Conservation (phyloP, 2,888 invertebrate genomes). For the Nesidiocoris tenuis region DNA sequence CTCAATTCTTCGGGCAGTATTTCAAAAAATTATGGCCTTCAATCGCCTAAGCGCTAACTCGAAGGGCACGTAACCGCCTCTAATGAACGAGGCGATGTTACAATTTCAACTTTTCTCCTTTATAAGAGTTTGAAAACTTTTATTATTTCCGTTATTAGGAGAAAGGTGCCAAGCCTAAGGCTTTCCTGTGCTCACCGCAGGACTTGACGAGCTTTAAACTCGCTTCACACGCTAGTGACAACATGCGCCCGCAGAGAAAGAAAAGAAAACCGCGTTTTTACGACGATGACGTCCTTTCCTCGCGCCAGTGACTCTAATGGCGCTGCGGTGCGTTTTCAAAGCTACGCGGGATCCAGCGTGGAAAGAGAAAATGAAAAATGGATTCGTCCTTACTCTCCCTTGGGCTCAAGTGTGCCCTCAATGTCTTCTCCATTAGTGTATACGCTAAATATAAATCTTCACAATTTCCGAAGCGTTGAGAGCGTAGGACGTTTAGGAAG, state of each 20-base stretch:
- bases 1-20: no score
- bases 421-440: slow-evolving; percentile 30
- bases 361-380: slow-evolving; percentile 27
- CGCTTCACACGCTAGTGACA: background rate
- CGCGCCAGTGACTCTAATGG: background rate
- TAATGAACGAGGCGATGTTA: no score
- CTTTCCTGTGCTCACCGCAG: background rate
- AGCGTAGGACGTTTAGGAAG: no score
- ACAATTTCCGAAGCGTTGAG: no score
- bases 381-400: slow-evolving; percentile 14
- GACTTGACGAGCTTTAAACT: background rate
- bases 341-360: background rate
- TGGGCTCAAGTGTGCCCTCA: slow-evolving; percentile 23
- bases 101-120: background rate
- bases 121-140: background rate
- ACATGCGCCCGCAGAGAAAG: background rate
- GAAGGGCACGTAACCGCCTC: no score
- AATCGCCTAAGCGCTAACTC: no score
- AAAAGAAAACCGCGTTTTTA: background rate
- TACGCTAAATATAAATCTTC: background rate
- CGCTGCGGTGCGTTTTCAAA: background rate
- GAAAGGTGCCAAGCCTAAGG: background rate
- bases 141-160: background rate
- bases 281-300: background rate
- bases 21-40: no score